A percentile compares a stretch with the other conserved stretches of the same genome.
These are phyloP conservation scores for Rambutsinella grinnellia DNA, from an alignment of 2,888 invertebrate species.

Conservation along the genomic window DNA sequence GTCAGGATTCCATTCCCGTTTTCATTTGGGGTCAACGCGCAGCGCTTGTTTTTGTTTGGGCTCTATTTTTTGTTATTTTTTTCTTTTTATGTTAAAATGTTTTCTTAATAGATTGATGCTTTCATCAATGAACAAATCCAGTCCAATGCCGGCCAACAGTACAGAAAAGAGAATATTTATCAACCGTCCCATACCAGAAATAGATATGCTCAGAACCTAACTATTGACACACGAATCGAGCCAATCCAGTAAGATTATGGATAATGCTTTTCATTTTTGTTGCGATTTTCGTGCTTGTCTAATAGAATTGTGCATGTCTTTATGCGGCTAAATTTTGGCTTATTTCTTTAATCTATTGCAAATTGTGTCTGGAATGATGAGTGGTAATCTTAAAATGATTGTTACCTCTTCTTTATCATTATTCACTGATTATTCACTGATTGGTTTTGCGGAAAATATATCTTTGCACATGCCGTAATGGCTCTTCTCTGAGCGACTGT, in stretches of 20 bases:
- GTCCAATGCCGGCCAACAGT: slow-evolving; percentile 31
- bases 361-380: no score
- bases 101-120: slow-evolving; percentile 47
- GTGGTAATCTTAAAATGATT: no score
- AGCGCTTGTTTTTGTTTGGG: neutral
- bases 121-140: slow-evolving; percentile 41
- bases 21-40: neutral
- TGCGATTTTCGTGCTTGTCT: no score
- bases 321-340: no score
- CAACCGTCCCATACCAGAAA: slow-evolving; percentile 14
- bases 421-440: no score
- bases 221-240: slow-evolving; percentile 64
- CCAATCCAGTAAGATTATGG: slow-evolving; percentile 60
- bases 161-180: slow-evolving; percentile 34
- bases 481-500: no score
- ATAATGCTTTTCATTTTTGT: no score
- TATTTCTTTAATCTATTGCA: no score
- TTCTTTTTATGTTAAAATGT: neutral
- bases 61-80: neutral
- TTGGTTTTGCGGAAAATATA: no score
- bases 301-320: no score
- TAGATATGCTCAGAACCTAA: slow-evolving; percentile 61
- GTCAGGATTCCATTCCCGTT: neutral
- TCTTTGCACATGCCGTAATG: no score
- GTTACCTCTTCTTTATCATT: no score